These are phyloP conservation scores for Actinostola sp. DNA, from an alignment of 92 coral and sea anemone genomes.

Conservation along the genomic window DNA sequence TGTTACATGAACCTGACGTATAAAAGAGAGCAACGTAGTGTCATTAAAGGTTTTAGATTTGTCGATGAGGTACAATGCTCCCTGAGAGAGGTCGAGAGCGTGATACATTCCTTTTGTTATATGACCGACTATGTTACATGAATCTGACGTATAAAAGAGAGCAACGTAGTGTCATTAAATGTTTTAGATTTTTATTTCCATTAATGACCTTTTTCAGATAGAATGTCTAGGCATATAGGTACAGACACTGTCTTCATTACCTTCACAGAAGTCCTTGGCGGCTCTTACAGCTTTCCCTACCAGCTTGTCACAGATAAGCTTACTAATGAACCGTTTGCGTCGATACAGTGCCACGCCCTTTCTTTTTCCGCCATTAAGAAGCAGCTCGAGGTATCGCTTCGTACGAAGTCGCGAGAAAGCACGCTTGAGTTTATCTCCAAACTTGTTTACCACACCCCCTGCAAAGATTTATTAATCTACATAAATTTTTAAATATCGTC, in stretches of 20 bases:
- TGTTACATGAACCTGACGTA: conserved; percentile 67
- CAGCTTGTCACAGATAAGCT: conserved; percentile 63
- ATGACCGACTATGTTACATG: conserved; percentile 68
- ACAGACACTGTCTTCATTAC: conserved; percentile 21
- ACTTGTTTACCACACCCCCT: conserved; percentile 44
- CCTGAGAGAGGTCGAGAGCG: conserved; percentile 64
- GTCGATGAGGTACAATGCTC: conserved; percentile 63
- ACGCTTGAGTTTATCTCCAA: conserved; percentile 41
- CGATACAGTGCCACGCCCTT: conserved; percentile 18
- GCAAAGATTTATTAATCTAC: not conserved
- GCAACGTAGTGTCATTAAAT: not conserved
- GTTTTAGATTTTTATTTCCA: not conserved
- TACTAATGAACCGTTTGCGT: conserved; percentile 55
- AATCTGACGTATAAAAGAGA: conserved; percentile 33
- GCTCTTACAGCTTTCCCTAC: conserved; percentile 42
- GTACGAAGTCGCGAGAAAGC: conserved; percentile 45
- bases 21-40: no score
- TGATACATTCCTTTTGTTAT: conserved; percentile 78
- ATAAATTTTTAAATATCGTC: no score
- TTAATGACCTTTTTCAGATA: no score
- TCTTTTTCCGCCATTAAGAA: conserved; percentile 28
- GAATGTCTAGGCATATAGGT: no score
- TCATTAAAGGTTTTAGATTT: conserved; percentile 7
- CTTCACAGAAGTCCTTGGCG: conserved; percentile 58
- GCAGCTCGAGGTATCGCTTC: conserved; percentile 56